Percentiles rank a stretch among this genome's conserved stretches.
phyloP scores from a whole-genome alignment of 2,888 invertebrate species.

The Cataglyphis cursor region DNA sequence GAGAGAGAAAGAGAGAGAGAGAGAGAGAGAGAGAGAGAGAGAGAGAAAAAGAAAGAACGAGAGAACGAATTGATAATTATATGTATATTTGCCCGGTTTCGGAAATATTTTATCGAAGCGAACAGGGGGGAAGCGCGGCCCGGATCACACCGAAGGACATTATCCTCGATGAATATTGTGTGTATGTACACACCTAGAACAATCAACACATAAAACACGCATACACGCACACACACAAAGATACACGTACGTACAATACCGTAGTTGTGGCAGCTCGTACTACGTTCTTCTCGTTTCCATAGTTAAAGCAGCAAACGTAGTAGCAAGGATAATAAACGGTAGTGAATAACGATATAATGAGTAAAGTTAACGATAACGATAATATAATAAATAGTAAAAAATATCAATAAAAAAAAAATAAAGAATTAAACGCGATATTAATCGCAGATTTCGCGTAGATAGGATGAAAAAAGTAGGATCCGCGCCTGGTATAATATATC shows the following conservation, averaged over 20 bases:
- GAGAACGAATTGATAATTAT: conserved; percentile 35
- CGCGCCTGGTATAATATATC: conserved; percentile 18
- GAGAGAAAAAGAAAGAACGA: not conserved
- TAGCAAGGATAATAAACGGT: conserved; percentile 51
- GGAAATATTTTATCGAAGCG: conserved; percentile 49
- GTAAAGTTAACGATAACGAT: conserved; percentile 47
- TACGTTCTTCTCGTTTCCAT: conserved; percentile 62
- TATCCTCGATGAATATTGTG: conserved; percentile 31
- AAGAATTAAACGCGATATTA: conserved; percentile 18
- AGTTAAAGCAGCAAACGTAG: conserved; percentile 58
- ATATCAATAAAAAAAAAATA: conserved; percentile 45
- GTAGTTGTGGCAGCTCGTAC: conserved; percentile 48
- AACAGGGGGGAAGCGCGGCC: conserved; percentile 22
- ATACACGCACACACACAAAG: not conserved
- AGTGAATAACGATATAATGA: conserved; percentile 57
- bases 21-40: not conserved
- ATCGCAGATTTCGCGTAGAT: conserved; percentile 22
- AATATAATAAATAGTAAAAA: conserved; percentile 42
- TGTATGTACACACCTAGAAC: not conserved
- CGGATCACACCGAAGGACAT: conserved; percentile 52
- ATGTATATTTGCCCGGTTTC: conserved; percentile 59
- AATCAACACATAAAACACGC: conserved; percentile 1
- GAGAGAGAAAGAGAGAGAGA: not conserved
- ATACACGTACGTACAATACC: conserved; percentile 28
- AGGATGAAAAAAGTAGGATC: not conserved